phyloP scores from a whole-genome alignment of 2,797 vertebrate species.

The Odontamblyopus lacepedii region DNA sequence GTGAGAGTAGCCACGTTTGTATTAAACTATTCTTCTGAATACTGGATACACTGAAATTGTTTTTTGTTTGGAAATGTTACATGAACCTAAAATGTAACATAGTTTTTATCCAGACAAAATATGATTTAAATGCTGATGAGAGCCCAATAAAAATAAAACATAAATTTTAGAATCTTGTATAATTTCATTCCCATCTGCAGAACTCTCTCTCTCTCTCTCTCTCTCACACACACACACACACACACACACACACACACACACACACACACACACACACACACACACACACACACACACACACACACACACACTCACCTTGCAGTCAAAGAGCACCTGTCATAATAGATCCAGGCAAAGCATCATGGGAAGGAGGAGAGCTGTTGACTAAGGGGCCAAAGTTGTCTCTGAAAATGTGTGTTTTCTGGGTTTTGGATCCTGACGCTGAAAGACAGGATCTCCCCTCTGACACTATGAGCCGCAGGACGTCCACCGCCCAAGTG shows the following conservation, averaged over 20 bases:
- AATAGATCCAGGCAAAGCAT: slow-evolving; percentile 70
- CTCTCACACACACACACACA: slow-evolving; percentile 7
- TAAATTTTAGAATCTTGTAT: neutral
- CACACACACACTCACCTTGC: slow-evolving; percentile 3
- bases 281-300: slow-evolving; percentile 14
- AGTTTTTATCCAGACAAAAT: neutral
- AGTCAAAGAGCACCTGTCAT: slow-evolving; percentile 77
- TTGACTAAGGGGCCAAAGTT: slow-evolving; percentile 45
- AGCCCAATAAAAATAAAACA: neutral
- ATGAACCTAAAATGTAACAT: neutral
- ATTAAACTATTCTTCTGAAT: neutral
- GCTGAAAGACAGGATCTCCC: slow-evolving; percentile 81
- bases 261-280: slow-evolving; percentile 1
- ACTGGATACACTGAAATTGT: neutral
- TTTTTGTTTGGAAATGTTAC: neutral
- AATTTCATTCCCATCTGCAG: slow-evolving; percentile 9
- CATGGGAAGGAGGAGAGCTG: slow-evolving; percentile 51
- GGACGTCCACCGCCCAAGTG: slow-evolving; percentile 77
- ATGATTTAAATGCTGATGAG: neutral
- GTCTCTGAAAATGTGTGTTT: slow-evolving; percentile 42
- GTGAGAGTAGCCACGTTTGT: too few species aligned
- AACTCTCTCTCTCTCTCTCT: neutral
- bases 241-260: slow-evolving; percentile 8
- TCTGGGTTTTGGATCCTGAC: slow-evolving; percentile 59
- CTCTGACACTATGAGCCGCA: slow-evolving; percentile 68